These are phyloP conservation scores for Strigops habroptila DNA, from an alignment of 2,113 vertebrate species.

Conservation along the genomic window DNA sequence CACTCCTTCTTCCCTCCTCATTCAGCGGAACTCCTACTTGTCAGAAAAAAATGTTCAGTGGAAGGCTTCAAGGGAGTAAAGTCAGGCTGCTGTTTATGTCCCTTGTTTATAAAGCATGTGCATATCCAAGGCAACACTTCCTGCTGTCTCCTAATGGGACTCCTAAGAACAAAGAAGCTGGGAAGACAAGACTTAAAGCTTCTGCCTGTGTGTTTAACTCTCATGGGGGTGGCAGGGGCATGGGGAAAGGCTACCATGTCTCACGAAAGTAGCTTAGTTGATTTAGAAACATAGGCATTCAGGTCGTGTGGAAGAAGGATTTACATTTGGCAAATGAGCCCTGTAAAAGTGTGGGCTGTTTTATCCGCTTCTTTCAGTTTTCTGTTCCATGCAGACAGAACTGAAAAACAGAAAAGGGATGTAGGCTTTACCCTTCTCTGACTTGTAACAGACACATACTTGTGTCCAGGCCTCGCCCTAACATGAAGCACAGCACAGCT, in stretches of 20 bases:
- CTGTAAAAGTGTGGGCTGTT: neutral
- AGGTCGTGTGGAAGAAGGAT: neutral
- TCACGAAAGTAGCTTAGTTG: neutral
- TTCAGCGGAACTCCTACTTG: accelerated
- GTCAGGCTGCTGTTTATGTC: neutral
- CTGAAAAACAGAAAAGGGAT: neutral
- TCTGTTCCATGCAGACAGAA: neutral
- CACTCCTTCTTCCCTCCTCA: neutral
- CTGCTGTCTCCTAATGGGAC: neutral
- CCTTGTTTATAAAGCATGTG: neutral
- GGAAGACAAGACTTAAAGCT: neutral
- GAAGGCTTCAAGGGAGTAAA: neutral
- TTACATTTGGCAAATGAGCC: neutral
- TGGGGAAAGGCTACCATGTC: accelerated
- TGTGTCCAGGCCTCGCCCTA: neutral
- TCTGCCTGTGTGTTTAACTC: neutral
- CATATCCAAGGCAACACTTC: neutral
- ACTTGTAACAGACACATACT: neutral
- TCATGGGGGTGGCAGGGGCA: accelerated
- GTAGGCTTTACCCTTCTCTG: neutral
- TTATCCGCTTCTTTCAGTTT: neutral
- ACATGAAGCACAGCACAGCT: neutral
- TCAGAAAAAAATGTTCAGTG: neutral
- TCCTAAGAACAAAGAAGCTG: neutral
- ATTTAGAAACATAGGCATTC: neutral